Evolutionary conservation across 2,888 invertebrate species (phyloP).

Genomic region (Drosophila antonietae): DNA sequence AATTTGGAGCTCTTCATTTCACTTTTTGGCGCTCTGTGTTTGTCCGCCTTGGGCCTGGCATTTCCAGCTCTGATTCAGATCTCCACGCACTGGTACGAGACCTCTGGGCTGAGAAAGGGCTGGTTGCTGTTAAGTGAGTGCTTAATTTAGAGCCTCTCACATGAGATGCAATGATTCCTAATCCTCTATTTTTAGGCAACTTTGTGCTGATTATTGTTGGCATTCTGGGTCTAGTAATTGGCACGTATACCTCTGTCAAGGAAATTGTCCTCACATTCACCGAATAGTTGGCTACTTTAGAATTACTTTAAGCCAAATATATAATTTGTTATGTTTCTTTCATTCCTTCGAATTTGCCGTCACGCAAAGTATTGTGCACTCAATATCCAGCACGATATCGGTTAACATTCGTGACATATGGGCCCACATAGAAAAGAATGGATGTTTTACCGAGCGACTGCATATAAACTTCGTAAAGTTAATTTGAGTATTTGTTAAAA

Average conservation of each 20-base stretch:
- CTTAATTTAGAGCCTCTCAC: not conserved
- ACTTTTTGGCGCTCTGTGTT: slow-evolving; percentile 94
- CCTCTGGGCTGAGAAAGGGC: slow-evolving; percentile 86
- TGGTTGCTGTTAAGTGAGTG: slow-evolving; percentile 86
- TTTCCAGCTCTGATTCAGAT: slow-evolving; percentile 96
- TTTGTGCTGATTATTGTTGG: slow-evolving; percentile 88
- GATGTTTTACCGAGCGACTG: slow-evolving; percentile 10
- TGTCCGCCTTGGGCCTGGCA: slow-evolving; percentile 94
- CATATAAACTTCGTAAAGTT: slow-evolving; percentile 44
- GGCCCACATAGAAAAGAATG: slow-evolving; percentile 14
- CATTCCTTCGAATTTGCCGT: slow-evolving; percentile 47
- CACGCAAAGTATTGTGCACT: slow-evolving; percentile 70
- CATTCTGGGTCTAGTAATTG: slow-evolving; percentile 88
- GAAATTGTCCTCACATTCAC: slow-evolving; percentile 87
- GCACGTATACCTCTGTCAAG: slow-evolving; percentile 89
- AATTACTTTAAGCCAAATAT: slow-evolving; percentile 20
- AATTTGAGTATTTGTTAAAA: slow-evolving; percentile 59
- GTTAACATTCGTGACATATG: slow-evolving; percentile 54
- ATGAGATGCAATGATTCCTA: too few species aligned
- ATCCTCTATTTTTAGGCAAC: slow-evolving; percentile 81
- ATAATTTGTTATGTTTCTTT: slow-evolving; percentile 25
- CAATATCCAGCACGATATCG: slow-evolving; percentile 41
- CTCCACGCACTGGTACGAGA: slow-evolving; percentile 91
- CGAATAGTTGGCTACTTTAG: slow-evolving; percentile 52
- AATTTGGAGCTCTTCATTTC: slow-evolving; percentile 92